phyloP scores from a whole-genome alignment of 53 echinoderm and acorn worm species.

The Antedon mediterranea region DNA sequence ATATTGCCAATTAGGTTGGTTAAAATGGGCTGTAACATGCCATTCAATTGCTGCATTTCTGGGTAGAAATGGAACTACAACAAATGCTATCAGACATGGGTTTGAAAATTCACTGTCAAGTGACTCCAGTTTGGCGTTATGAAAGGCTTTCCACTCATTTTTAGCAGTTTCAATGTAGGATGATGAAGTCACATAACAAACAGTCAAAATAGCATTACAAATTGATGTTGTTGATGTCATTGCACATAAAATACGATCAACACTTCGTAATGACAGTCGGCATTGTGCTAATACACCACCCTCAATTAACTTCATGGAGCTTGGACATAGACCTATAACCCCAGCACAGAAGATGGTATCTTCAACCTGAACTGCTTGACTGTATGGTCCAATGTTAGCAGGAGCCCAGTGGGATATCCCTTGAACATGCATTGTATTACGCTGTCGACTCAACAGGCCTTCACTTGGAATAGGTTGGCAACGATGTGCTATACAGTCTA shows the following conservation, averaged over 20 bases:
- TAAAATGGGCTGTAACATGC: conserved; percentile 42
- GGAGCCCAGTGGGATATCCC: conserved; percentile 95
- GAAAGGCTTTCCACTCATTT: conserved; percentile 21
- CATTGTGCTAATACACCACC: conserved; percentile 57
- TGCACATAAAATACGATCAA: conserved; percentile 47
- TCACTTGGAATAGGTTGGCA: background rate
- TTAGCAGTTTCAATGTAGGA: conserved; percentile 26
- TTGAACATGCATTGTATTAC: conserved; percentile 75
- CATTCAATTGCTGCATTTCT: conserved; percentile 62
- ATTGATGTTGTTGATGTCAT: conserved; percentile 38
- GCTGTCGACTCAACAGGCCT: no score
- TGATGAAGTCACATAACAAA: conserved; percentile 51
- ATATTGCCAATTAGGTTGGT: conserved; percentile 41
- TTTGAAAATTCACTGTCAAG: background rate
- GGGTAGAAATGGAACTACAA: conserved; percentile 49
- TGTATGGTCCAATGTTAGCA: conserved; percentile 87
- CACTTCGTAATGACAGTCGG: conserved; percentile 45
- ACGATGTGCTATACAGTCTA: conserved; percentile 62
- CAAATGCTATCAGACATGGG: conserved; percentile 24
- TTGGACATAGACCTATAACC: conserved; percentile 57
- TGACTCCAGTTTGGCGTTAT: conserved; percentile 6
- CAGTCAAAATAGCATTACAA: conserved; percentile 20
- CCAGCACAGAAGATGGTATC: conserved; percentile 56
- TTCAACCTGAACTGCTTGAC: conserved; percentile 68
- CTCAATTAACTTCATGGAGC: conserved; percentile 51